Evolutionary conservation across 2,888 invertebrate species (phyloP).

Genomic region (Scaptomyza cyrtandrae): DNA sequence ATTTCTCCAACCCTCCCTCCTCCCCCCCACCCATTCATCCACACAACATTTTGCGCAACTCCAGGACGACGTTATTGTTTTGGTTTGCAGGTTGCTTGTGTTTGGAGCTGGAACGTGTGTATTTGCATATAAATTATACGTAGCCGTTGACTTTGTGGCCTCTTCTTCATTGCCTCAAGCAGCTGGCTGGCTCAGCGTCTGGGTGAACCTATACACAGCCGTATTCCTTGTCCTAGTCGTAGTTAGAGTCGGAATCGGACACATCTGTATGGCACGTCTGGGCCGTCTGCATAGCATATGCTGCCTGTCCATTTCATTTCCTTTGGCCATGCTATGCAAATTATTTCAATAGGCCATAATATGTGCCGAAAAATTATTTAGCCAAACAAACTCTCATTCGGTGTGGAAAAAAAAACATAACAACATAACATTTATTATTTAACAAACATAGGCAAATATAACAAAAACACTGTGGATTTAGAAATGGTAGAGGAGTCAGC

Average conservation of each 20-base stretch:
- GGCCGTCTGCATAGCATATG: constrained; percentile 60
- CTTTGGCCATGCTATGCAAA: constrained; percentile 74
- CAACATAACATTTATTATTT: constrained; percentile 75
- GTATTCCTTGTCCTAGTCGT: constrained; percentile 2
- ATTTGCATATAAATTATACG: constrained; percentile 79
- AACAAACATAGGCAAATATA: constrained; percentile 54
- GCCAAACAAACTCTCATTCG: constrained; percentile 45
- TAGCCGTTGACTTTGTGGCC: constrained; percentile 76
- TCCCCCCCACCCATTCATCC: too few relatives aligned
- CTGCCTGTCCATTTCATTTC: constrained; percentile 73
- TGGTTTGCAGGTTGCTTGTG: constrained; percentile 56
- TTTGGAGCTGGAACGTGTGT: constrained; percentile 71
- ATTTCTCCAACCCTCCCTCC: too few relatives aligned
- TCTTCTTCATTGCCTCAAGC: constrained; percentile 74
- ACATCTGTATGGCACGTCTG: constrained; percentile 44
- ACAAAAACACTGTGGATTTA: constrained; percentile 1
- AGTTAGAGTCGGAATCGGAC: constrained; percentile 18
- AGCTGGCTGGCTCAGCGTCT: constrained; percentile 49
- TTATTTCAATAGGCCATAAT: constrained; percentile 77
- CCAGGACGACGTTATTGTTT: constrained; percentile 47
- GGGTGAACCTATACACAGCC: constrained; percentile 10
- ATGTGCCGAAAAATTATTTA: constrained; percentile 75
- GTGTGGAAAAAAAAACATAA: constrained; percentile 69
- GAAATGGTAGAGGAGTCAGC: neutral
- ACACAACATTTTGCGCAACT: neutral